Evolutionary conservation across 2,888 invertebrate species (phyloP).

Genomic region (Drymonia ruficornis): DNA sequence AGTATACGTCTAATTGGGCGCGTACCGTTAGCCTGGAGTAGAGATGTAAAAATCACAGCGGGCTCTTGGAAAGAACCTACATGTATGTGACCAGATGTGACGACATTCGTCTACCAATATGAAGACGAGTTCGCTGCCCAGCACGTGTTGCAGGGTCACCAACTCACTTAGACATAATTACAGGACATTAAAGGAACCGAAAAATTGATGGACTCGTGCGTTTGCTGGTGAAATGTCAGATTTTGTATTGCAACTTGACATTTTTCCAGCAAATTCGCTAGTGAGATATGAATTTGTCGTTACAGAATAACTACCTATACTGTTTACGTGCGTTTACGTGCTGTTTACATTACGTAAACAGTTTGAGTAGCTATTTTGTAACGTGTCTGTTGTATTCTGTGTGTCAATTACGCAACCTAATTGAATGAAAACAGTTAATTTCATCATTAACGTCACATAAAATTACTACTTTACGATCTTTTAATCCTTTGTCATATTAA

Average conservation of each 20-base stretch:
- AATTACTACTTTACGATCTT: not conserved
- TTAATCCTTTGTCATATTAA: constrained; percentile 3
- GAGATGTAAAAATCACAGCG: constrained; percentile 68
- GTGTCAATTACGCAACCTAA: too few relatives aligned
- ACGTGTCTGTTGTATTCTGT: too few relatives aligned
- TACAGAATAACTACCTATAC: too few relatives aligned
- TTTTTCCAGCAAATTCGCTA: too few relatives aligned
- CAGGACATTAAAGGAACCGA: not conserved
- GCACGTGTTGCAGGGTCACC: constrained; percentile 54
- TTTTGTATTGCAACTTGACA: too few relatives aligned
- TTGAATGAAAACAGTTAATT: not conserved
- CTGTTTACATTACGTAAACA: too few relatives aligned
- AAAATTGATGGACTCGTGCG: too few relatives aligned
- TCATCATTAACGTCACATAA: not conserved
- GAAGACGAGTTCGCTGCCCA: constrained; percentile 51
- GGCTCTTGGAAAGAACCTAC: constrained; percentile 58
- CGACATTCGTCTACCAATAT: constrained; percentile 52
- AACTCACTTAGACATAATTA: not conserved
- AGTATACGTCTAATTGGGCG: constrained; percentile 59
- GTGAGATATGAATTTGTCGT: too few relatives aligned
- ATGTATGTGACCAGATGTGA: constrained; percentile 59
- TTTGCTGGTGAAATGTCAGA: too few relatives aligned
- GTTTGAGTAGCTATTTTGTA: too few relatives aligned
- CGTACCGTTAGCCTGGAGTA: constrained; percentile 63
- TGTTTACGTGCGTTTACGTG: too few relatives aligned